Evolutionary conservation across 2,888 invertebrate species (phyloP), one percentile per base, ranked within the genome.

Genomic region (Zaprionus lineosus): DNA sequence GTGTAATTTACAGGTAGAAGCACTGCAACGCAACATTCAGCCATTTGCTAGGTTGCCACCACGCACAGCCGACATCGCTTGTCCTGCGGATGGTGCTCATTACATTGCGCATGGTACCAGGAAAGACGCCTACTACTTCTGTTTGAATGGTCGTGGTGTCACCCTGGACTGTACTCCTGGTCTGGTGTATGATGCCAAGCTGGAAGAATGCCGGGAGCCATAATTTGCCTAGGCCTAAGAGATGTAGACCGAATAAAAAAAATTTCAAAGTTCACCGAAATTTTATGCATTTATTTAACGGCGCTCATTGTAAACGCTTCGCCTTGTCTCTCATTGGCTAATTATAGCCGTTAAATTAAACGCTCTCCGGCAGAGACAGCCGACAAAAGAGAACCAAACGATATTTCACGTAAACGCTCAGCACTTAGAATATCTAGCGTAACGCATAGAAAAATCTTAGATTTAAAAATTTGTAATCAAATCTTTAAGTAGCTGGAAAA

Each of bases 151-250:
- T 0, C 74, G 67, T 24, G 89, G 89, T 19, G 81, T 89, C 6
- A 62, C 75, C 3, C 59, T 89, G 50, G 86, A 88, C 15, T 89
- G 90, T 57, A 86, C 89, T 3, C 89, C 89, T 2, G 90, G 89
- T 2, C 64, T 89, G 41, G 58, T 85, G 0, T 89, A 79, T 52
- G 89, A 89, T 58, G 50, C 62, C 34, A 56, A 57, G 21, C 41
- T 44, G 7, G 73, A 84, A 50, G 64, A 84, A 7, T 89, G 89
- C 51, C 87, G 88, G 15, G 79, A 84, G 26, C 78, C 84, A 0
- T 52, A 70, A 21, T 64, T 79, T 37, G 29, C 86, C 31, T 34
- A 31, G 15, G 39, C 16, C 28, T 77, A 61, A 15, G 16, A 21
- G 34, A 33, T 62, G 36, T 57, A 14, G 40, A 11, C 43, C 28